phyloP scores from a whole-genome alignment of 2,113 vertebrate species.

The Neodon shergylaensis region DNA sequence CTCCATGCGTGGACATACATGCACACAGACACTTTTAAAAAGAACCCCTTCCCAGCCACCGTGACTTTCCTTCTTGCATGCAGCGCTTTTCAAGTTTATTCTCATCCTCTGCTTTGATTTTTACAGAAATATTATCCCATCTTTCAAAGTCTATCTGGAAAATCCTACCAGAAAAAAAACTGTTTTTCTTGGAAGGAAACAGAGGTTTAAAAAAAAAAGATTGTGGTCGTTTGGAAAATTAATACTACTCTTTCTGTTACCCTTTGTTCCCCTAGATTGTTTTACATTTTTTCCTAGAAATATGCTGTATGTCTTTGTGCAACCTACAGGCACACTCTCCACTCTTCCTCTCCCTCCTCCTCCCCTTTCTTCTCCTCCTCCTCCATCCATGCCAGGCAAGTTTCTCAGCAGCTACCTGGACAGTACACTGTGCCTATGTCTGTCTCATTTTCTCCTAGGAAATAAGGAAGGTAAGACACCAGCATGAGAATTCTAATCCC shows the following conservation, averaged over 20 bases:
- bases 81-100: background rate
- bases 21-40: background rate
- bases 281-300: background rate
- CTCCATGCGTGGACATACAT: background rate
- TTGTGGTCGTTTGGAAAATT: background rate
- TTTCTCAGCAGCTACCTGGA: background rate
- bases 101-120: background rate
- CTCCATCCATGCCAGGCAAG: background rate
- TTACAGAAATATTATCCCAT: conserved; percentile 5
- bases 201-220: background rate
- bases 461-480: background rate
- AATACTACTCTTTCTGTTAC: background rate
- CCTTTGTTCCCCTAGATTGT: background rate
- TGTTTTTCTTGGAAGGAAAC: conserved; percentile 14
- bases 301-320: background rate
- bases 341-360: background rate
- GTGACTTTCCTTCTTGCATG: background rate
- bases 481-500: background rate
- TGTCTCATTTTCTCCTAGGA: background rate
- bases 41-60: no score
- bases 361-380: background rate
- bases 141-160: conserved; percentile 2
- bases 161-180: background rate
- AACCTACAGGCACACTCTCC: background rate
- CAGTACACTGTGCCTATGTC: background rate